Evolutionary conservation across 2,113 vertebrate genomes (phyloP).

Genomic region (Phalacrocorax brasilianus): DNA sequence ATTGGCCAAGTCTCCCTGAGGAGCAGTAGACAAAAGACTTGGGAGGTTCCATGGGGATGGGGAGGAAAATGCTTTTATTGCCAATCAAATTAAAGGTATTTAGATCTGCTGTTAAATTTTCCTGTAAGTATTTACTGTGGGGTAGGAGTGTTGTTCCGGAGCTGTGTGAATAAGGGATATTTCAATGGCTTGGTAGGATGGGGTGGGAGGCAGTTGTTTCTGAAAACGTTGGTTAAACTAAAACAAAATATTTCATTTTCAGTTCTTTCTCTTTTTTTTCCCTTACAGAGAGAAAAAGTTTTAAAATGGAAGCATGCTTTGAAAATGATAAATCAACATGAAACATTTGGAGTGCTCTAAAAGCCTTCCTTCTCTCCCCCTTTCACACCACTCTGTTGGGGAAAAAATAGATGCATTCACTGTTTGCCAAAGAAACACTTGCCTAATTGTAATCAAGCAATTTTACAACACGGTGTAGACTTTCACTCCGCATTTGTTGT

Average conservation of each 20-base stretch:
- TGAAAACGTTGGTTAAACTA: background rate
- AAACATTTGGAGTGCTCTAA: background rate
- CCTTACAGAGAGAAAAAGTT: background rate
- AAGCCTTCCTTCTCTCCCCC: background rate
- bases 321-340: background rate
- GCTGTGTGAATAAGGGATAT: background rate
- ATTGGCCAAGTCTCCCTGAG: slow-evolving; percentile 19
- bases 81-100: slow-evolving; percentile 31
- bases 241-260: slow-evolving; percentile 23
- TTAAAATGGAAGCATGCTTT: background rate
- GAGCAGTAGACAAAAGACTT: slow-evolving; percentile 32
- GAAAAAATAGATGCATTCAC: slow-evolving; percentile 19
- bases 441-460: slow-evolving; percentile 41
- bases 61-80: slow-evolving; percentile 34
- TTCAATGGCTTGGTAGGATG: background rate
- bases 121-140: background rate
- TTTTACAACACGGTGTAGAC: background rate
- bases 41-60: background rate
- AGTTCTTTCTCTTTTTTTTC: background rate
- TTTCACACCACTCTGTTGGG: background rate
- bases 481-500: background rate
- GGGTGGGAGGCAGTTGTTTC: background rate
- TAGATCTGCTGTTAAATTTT: slow-evolving; percentile 13
- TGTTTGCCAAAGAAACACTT: slow-evolving; percentile 16
- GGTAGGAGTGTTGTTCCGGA: background rate